Evolutionary conservation across 2,797 vertebrate genomes (phyloP).

Genomic region (Eupleurogrammus muticus): DNA sequence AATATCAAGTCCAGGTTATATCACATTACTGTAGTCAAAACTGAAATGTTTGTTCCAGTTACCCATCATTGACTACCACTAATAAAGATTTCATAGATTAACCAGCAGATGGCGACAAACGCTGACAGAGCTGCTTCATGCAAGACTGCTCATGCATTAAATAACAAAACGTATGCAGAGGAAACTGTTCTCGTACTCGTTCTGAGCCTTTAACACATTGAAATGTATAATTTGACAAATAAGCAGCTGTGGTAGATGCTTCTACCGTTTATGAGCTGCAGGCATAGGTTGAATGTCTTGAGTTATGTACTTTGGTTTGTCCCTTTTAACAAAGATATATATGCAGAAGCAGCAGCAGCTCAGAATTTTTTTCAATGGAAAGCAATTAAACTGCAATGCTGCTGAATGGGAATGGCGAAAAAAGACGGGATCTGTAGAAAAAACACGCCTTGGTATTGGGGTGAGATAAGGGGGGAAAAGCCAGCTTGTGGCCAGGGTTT

Average conservation of each 20-base stretch:
- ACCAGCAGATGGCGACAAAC: conserved; percentile 75
- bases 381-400: neutral
- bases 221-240: conserved; percentile 22
- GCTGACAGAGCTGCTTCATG: conserved; percentile 3
- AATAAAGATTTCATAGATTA: neutral
- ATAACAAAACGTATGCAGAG: conserved; percentile 38
- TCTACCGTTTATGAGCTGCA: conserved; percentile 9
- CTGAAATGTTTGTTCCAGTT: neutral
- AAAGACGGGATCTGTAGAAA: neutral
- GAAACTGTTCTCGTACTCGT: conserved; percentile 42
- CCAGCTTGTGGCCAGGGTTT: conserved; percentile 30
- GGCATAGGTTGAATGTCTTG: conserved; percentile 2
- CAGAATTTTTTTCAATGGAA: conserved; percentile 2
- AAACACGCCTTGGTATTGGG: neutral
- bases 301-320: conserved; percentile 7
- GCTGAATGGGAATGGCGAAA: neutral
- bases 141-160: neutral
- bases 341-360: neutral
- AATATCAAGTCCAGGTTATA: neutral
- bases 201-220: conserved; percentile 11
- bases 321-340: neutral
- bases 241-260: conserved; percentile 1
- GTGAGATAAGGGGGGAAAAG: conserved; percentile 23
- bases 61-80: neutral
- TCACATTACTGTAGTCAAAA: neutral